phyloP scores from a whole-genome alignment of 2,113 vertebrate genomes.

The Dendropsophus ebraccatus region DNA sequence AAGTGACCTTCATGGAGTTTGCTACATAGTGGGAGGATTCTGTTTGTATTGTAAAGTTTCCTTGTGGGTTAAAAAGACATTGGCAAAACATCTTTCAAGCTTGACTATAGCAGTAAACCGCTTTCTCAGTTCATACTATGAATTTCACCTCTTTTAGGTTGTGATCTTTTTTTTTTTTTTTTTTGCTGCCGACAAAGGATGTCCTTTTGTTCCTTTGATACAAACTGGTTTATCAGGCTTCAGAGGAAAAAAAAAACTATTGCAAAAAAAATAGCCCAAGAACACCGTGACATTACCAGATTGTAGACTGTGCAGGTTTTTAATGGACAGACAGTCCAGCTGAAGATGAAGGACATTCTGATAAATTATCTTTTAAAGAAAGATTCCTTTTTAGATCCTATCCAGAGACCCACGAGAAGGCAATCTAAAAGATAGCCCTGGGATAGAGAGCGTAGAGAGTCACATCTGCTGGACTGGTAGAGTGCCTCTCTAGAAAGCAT shows the following conservation, averaged over 20 bases:
- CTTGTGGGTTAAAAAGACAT: conserved; percentile 18
- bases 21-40: neutral
- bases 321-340: neutral
- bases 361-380: neutral
- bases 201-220: conserved; percentile 41
- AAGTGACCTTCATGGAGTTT: conserved; percentile 13
- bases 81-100: conserved; percentile 18
- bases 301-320: neutral
- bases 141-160: conserved; percentile 13
- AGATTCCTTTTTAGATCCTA: conserved; percentile 6
- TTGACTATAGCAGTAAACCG: conserved; percentile 12
- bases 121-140: conserved; percentile 17
- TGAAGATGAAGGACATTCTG: neutral
- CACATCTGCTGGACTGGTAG: neutral
- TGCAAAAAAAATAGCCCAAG: neutral
- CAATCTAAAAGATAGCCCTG: neutral
- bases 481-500: neutral
- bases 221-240: conserved; percentile 21
- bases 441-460: neutral
- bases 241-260: conserved; percentile 28
- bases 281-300: conserved; percentile 24
- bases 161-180: conserved; percentile 26
- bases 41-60: conserved; percentile 17
- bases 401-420: neutral
- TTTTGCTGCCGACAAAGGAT: conserved; percentile 12